Evolutionary conservation across 2,888 invertebrate species (phyloP).

Genomic region (Nowickia ferox): DNA sequence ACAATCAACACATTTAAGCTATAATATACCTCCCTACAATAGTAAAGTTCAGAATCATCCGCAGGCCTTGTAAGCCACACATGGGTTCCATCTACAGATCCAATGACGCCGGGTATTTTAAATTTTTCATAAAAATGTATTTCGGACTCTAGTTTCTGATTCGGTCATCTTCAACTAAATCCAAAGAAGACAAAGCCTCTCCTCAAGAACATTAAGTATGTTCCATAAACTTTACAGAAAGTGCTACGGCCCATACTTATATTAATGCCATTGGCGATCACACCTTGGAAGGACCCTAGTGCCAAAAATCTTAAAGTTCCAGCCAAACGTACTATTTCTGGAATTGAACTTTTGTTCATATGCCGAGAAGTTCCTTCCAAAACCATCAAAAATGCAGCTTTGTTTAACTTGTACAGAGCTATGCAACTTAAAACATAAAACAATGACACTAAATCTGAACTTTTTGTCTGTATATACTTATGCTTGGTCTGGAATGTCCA

Average conservation of each 20-base stretch:
- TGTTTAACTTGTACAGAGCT: constrained; percentile 34
- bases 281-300: constrained; percentile 38
- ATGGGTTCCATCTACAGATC: constrained; percentile 42
- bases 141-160: constrained; percentile 31
- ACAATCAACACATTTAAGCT: constrained; percentile 32
- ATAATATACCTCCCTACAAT: neutral
- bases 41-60: constrained; percentile 13
- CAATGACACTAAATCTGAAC: constrained; percentile 1
- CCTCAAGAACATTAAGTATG: constrained; percentile 31
- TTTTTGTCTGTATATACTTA: constrained; percentile 25
- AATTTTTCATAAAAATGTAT: constrained; percentile 21
- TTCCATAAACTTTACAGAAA: constrained; percentile 41
- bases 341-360: constrained; percentile 43
- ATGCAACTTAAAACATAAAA: constrained; percentile 23
- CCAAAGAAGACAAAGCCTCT: constrained; percentile 35
- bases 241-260: constrained; percentile 41
- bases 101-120: constrained; percentile 38
- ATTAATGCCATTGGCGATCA: constrained; percentile 42
- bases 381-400: constrained; percentile 36
- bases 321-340: constrained; percentile 42
- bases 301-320: constrained; percentile 36
- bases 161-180: constrained; percentile 28
- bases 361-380: constrained; percentile 4
- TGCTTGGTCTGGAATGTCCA: constrained; percentile 38
- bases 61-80: constrained; percentile 29